Evolutionary conservation across 1,140 invertebrate genomes (phyloP).

Genomic region (Ceratoteleas bidentatus): DNA sequence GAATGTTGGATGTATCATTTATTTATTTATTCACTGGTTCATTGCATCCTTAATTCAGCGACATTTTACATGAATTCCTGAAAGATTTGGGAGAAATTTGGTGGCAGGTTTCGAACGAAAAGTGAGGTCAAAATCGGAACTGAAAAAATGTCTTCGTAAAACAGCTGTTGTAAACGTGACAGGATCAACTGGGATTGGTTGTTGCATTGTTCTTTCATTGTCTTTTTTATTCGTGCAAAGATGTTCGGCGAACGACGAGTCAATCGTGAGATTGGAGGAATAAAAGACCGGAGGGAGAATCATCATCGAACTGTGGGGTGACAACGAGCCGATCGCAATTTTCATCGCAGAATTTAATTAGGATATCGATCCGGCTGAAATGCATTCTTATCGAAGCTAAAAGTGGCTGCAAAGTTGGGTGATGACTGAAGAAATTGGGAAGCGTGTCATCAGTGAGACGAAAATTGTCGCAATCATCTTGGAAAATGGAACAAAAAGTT

Average conservation of each 20-base stretch:
- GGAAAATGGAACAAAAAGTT: too few species aligned
- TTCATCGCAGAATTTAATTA: constrained; percentile 52
- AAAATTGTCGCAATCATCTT: constrained; percentile 1
- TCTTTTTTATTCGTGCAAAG: neutral
- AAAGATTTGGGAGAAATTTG: constrained; percentile 48
- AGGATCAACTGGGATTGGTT: constrained; percentile 29
- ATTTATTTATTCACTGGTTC: constrained; percentile 24
- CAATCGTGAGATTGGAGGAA: constrained; percentile 30
- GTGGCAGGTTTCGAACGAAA: constrained; percentile 49
- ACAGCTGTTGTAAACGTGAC: neutral
- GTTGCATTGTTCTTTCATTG: constrained; percentile 9
- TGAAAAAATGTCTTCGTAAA: constrained; percentile 19
- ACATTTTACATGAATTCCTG: constrained; percentile 50
- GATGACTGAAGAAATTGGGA: constrained; percentile 33
- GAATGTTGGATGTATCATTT: neutral
- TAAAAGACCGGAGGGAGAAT: constrained; percentile 16
- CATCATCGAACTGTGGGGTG: constrained; percentile 17
- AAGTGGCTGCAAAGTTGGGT: constrained; percentile 44
- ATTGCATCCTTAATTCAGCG: constrained; percentile 26
- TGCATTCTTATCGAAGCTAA: constrained; percentile 49
- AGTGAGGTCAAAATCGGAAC: constrained; percentile 34
- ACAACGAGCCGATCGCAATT: constrained; percentile 47
- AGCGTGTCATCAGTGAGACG: constrained; percentile 9
- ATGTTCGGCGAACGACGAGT: constrained; percentile 10
- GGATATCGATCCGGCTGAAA: constrained; percentile 45